phyloP scores from a whole-genome alignment of 1,140 invertebrate genomes.

The Spodoptera litura region DNA sequence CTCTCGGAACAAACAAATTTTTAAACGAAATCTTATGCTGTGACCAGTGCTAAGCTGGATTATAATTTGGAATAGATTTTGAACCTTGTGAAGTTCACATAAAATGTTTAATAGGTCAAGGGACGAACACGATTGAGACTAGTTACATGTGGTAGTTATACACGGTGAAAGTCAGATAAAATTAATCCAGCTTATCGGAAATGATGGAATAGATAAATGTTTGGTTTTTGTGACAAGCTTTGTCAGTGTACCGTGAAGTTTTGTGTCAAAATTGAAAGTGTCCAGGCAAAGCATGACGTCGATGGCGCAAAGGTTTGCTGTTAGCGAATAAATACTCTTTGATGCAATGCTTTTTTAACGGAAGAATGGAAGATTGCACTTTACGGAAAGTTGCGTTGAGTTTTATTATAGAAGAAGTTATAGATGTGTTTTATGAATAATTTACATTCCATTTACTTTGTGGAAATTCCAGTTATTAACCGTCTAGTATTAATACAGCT shows the following conservation, averaged over 20 bases:
- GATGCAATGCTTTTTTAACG: constrained; percentile 1
- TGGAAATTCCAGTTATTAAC: too few species aligned
- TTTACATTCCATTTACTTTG: too few species aligned
- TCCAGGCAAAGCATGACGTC: not conserved
- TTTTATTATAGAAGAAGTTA: not conserved
- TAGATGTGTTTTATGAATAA: too few species aligned
- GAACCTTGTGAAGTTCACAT: not conserved
- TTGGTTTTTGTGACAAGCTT: constrained; percentile 29
- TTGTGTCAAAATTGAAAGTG: constrained; percentile 17
- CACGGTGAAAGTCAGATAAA: constrained; percentile 38
- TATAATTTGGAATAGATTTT: not conserved
- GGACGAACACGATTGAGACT: not conserved
- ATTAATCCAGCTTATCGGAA: constrained; percentile 12
- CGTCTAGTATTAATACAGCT: too few species aligned
- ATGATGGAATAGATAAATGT: constrained; percentile 21
- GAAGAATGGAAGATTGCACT: constrained; percentile 16
- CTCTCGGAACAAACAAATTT: constrained; percentile 21
- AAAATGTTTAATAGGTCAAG: constrained; percentile 3
- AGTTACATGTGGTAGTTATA: not conserved
- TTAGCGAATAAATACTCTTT: constrained; percentile 6
- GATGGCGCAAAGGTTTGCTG: constrained; percentile 3
- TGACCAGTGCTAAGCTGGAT: constrained; percentile 12
- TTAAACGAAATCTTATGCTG: constrained; percentile 12
- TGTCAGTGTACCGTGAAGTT: constrained; percentile 49
- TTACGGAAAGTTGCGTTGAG: not conserved